Evolutionary conservation across 1,140 invertebrate genomes (phyloP), one percentile per base, ranked within the genome.

Genomic region (Zaprionus tsacasi): DNA sequence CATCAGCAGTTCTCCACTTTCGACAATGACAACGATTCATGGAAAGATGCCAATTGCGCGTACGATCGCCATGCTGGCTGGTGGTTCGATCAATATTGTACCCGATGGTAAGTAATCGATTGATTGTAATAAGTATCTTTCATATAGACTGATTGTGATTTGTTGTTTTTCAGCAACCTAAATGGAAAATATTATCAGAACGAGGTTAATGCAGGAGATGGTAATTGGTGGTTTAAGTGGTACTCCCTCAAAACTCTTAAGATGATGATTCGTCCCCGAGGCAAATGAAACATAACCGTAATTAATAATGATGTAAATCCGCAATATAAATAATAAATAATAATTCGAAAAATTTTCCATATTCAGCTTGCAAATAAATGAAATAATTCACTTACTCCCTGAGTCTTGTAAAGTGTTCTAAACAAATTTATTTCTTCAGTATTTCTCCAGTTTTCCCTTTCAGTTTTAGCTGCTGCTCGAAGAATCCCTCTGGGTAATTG

Each of bases 171-270:
- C n/a, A n/a, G n/a, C n/a, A n/a, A n/a, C n/a, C n/a, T n/a, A n/a
- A n/a, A n/a, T n/a, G n/a, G n/a, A n/a, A n/a, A n/a, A n/a, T n/a
- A n/a, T n/a, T n/a, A n/a, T n/a, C n/a, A n/a, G n/a, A n/a, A n/a
- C n/a, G n/a, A n/a, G n/a, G n/a, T n/a, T n/a, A n/a, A n/a, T n/a
- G n/a, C n/a, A n/a, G n/a, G n/a, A 0, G 5, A 40, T 5, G 13
- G 12, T 40, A 40, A 40, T 40, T 40, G 13, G 13, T 40, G 38
- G 38, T 0, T 0, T 2, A 0, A 0, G 2, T n/a, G 0, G 0
- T n/a, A 6, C 13, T 40, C 38, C 13, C 38, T 40, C 38, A 40
- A 40, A n/a, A 40, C 38, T 0, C 13, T 40, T 2, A 40, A 40
- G 6, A 40, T 40, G 38, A 6, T 40, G 13, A 40, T 40, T 6